Evolutionary conservation across 2,113 vertebrate species (phyloP), one percentile per base, ranked within the genome.

Genomic region (Neodon shergylaensis): DNA sequence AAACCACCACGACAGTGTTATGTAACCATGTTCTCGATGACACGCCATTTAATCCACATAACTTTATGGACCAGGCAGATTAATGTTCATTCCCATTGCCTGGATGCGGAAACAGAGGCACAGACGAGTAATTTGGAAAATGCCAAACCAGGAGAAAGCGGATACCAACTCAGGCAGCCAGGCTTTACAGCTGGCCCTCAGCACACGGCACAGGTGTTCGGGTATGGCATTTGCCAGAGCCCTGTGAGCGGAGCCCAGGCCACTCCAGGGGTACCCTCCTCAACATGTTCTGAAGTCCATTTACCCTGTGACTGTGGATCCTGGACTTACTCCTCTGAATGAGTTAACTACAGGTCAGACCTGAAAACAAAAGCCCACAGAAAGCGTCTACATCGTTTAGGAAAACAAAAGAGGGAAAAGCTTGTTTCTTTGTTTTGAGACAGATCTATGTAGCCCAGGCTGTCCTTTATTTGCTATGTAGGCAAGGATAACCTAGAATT

Each of bases 61-160:
- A 44, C 33, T 65, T 26, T 13, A 4, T 31, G 66, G 44, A 14
- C 28, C 39, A 42, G 26, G 54, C 58, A 79, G 42, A 36, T 31
- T 73, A 12, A 11, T 47, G 47, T 26, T 65, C 13, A 66, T 13
- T 17, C 10, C 49, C 63, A 72, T 93, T 79, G 85, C 12, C 22
- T 42, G n/a, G 47, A 42, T 22, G 9, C 44, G 65, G 14, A 93
- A 91, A 96, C 66, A 21, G 88, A 96, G 54, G 81, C 82, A 72
- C 49, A 65, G 17, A 21, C 8, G 66, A 78, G 54, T 17, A 22
- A 72, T 79, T 68, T 26, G 10, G 21, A 70, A 68, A 84, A 65
- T 0, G 77, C 61, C 65, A 68, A 61, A 93, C 8, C 24, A 31
- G 49, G 49, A 66, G 95, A 70, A 52, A 52, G 73, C 44, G 4